Base-by-base conservation (phyloP, 2,113 vertebrate species). In the mouse (Mus musculus) region DNA sequence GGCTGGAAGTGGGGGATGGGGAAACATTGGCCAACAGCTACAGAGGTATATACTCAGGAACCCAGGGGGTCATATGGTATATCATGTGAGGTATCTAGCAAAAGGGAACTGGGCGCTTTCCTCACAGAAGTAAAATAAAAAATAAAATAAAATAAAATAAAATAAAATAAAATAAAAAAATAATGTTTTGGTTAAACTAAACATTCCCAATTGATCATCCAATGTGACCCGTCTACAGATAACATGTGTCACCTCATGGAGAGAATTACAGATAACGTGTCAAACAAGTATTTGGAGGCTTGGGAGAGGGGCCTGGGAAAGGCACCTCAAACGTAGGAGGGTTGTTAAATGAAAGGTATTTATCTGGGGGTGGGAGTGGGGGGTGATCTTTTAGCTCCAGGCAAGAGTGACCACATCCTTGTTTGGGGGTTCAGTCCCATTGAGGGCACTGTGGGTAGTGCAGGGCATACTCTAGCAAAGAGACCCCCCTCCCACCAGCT, bases 401-500 rank as follows among this genome's bases (percentile, higher is more conserved):
- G 42, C 33, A 10, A 67, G 42, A 69, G 63, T 54, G 85, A 46
- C 20, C 12, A n/a, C 33, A 14, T 26, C 85, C 7, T 52, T 2
- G 52, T 33, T 71, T 71, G 46, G 82, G 65, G 11, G 30, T 63
- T 36, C 28, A 28, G 3, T 36, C 86, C 42, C 54, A 4, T 4
- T 20, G 1, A 65, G 63, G 36, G n/a, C 1, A 4, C 30, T 39
- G 77, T 33, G 2, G n/a, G 24, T 13, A 54, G 12, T 1, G 0
- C 0, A 46, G 33, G 10, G 26, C n/a, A 56, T 4, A 4, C 3
- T 63, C 12, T 2, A 33, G 24, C 13, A 1, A 56, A 39, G 8
- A 39, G 33, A n/a, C 19, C 7, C 2, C 2, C 24, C 33, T 46
- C 36, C 56, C 11, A 4, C 17, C n/a, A 0, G 1, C n/a, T 22